Percentiles rank a stretch among this genome's conserved stretches.
phyloP scores from a whole-genome alignment of 2,888 invertebrate species.

The Disparrhopalites patrizii region DNA sequence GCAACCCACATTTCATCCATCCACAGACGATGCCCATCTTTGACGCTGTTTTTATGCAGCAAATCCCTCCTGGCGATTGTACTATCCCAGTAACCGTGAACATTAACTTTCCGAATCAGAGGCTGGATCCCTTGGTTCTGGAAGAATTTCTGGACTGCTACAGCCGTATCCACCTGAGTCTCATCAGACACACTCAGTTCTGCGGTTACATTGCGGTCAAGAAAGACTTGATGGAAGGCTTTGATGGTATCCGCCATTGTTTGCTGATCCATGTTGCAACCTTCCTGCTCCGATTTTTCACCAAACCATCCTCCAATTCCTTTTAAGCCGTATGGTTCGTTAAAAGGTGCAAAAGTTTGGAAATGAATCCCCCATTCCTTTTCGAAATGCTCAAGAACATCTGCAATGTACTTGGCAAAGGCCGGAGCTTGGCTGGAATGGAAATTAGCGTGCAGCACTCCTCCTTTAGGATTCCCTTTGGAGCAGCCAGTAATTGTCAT shows the following conservation, averaged over 20 bases:
- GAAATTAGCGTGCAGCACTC: constrained; percentile 39
- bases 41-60: constrained; percentile 25
- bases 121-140: constrained; percentile 24
- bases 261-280: constrained; percentile 40
- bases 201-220: constrained; percentile 31
- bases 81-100: constrained; percentile 46
- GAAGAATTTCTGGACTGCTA: constrained; percentile 38
- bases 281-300: constrained; percentile 35
- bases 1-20: constrained; percentile 47
- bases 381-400: constrained; percentile 42
- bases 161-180: constrained; percentile 43
- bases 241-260: constrained; percentile 34
- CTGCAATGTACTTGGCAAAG: constrained; percentile 44
- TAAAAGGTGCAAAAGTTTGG: constrained; percentile 42
- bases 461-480: constrained; percentile 37
- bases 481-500: constrained; percentile 46
- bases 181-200: constrained; percentile 40
- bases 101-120: constrained; percentile 40
- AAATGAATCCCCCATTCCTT: constrained; percentile 38
- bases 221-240: constrained; percentile 21
- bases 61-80: constrained; percentile 33
- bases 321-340: constrained; percentile 41
- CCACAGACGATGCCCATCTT: constrained; percentile 43
- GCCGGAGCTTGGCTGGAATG: constrained; percentile 27
- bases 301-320: constrained; percentile 41